A percentile compares a stretch with the other conserved stretches of the same genome.
Evolutionary conservation across 2,888 invertebrate species (phyloP).

Genomic region (Scaptomyza polygonia): DNA sequence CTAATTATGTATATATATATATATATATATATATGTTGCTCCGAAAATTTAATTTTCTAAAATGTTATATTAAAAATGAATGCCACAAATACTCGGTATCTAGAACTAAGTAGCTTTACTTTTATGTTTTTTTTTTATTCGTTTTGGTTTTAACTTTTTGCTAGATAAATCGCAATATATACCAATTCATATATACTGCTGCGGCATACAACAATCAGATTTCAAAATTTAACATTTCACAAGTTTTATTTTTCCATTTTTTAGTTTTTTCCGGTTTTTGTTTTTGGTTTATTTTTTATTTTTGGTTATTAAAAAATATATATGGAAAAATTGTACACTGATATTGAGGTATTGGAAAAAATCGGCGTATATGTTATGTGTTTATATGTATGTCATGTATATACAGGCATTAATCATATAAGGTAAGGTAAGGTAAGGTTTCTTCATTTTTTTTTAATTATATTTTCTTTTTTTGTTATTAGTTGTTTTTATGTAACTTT

Average conservation of each 20-base stretch:
- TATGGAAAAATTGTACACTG: conserved; percentile 77
- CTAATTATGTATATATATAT: conserved; percentile 37
- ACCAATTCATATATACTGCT: conserved; percentile 51
- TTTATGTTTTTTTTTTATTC: conserved; percentile 8
- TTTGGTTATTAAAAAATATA: conserved; percentile 70
- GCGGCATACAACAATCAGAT: conserved; percentile 76
- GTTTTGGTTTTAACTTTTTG: conserved; percentile 14
- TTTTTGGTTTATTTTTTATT: conserved; percentile 1
- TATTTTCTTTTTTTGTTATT: conserved; percentile 20
- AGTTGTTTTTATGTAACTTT: conserved; percentile 57
- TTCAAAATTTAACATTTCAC: conserved; percentile 64
- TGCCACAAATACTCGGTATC: conserved; percentile 47
- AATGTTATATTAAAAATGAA: conserved; percentile 51
- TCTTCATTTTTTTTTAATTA: conserved; percentile 10
- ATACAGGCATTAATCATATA: conserved; percentile 45
- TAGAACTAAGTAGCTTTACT: conserved; percentile 46
- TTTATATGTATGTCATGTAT: conserved; percentile 51
- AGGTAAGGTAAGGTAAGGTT: conserved; percentile 31
- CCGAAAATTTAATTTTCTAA: conserved; percentile 57
- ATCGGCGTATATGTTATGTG: conserved; percentile 71
- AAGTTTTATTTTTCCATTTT: conserved; percentile 14
- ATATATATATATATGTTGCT: conserved; percentile 30
- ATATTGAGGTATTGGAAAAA: conserved; percentile 80
- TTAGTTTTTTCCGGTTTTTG: conserved; percentile 28
- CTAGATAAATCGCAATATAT: conserved; percentile 59